These are phyloP conservation scores for Heterotilapia buettikoferi DNA, from an alignment of 2,113 vertebrate species.

Conservation along the genomic window DNA sequence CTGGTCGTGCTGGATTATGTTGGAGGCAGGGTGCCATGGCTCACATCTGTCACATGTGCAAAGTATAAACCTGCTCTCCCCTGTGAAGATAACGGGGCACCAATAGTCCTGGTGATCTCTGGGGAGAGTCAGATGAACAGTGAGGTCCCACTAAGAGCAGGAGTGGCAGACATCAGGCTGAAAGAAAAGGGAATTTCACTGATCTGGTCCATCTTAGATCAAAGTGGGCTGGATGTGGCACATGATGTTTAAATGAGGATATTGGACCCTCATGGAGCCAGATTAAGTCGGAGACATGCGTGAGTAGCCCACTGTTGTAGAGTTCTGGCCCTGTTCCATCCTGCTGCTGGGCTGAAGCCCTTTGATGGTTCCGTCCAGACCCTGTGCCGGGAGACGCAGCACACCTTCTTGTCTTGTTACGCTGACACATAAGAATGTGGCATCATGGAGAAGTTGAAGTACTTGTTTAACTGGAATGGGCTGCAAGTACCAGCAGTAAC, in stretches of 20 bases:
- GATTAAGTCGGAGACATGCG: neutral
- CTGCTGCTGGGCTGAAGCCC: too few relatives aligned
- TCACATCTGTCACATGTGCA: neutral
- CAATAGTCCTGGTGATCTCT: neutral
- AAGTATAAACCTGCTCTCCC: rapidly evolving
- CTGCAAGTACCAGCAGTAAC: neutral
- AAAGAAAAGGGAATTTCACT: neutral
- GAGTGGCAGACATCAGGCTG: neutral
- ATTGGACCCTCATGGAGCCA: neutral
- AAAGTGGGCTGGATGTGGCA: neutral
- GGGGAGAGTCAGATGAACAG: neutral
- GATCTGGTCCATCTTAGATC: neutral
- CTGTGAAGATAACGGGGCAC: neutral
- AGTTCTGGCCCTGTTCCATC: rapidly evolving
- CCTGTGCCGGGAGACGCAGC: rapidly evolving
- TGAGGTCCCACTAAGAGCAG: neutral
- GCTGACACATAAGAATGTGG: neutral
- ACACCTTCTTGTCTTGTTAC: rapidly evolving
- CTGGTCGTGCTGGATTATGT: neutral
- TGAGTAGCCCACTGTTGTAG: neutral
- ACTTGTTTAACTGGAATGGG: too few relatives aligned
- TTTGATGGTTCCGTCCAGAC: neutral
- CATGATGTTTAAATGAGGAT: neutral
- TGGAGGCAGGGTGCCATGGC: neutral
- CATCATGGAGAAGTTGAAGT: too few relatives aligned